Percentiles rank a stretch among this genome's conserved stretches.
phyloP scores from a whole-genome alignment of 2,113 vertebrate genomes.

The Micronycteris hirsuta region DNA sequence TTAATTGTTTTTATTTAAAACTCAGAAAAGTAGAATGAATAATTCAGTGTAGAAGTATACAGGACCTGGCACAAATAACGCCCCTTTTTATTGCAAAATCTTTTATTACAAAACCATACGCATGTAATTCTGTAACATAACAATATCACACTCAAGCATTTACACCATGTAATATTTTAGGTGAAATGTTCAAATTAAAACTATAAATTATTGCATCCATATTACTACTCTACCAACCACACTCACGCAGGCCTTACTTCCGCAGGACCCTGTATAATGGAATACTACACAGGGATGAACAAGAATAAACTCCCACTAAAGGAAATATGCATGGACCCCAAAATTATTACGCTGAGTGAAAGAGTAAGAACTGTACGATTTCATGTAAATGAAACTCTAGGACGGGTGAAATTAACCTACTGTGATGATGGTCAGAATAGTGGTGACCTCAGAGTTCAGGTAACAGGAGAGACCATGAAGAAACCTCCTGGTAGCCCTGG shows the following conservation, averaged over 20 bases:
- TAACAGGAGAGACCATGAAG: background rate
- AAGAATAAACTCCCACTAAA: background rate
- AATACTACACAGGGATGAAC: background rate
- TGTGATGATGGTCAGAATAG: background rate
- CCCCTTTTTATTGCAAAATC: no score
- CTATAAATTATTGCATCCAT: no score
- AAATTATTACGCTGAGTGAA: background rate
- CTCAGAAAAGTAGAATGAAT: background rate
- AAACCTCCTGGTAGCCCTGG: background rate
- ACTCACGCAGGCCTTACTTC: no score
- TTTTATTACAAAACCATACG: no score
- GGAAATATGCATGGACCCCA: background rate
- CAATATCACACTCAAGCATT: no score
- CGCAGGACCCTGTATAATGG: background rate
- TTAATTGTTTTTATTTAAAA: background rate
- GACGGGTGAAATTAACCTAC: background rate
- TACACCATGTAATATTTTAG: no score
- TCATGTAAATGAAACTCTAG: background rate
- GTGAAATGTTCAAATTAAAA: no score
- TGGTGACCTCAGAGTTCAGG: background rate
- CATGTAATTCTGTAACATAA: no score
- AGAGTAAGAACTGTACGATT: background rate
- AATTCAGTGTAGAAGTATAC: background rate
- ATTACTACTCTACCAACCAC: no score
- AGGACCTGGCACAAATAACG: no score